Evolutionary conservation across 2,113 vertebrate genomes (phyloP).

Genomic region (Oxyruncus cristatus): DNA sequence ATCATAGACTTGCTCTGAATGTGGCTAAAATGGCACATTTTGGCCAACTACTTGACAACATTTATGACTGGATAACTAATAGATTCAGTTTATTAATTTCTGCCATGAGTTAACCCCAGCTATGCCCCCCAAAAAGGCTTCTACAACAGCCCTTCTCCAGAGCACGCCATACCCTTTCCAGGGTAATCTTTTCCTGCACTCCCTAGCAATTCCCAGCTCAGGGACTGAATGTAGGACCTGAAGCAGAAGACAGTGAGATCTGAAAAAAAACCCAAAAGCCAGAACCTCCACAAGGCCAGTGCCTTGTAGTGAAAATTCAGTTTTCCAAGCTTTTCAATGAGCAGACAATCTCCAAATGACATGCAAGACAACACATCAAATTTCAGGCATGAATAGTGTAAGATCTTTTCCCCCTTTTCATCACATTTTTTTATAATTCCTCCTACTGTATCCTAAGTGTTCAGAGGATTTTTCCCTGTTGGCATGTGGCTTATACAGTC

Average conservation of each 20-base stretch:
- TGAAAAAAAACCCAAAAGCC: background rate
- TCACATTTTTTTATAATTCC: background rate
- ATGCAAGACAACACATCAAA: background rate
- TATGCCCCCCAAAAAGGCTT: background rate
- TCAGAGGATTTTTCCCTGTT: background rate
- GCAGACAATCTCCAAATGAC: background rate
- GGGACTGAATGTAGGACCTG: background rate
- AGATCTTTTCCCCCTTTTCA: background rate
- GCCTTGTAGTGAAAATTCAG: background rate
- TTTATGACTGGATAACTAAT: background rate
- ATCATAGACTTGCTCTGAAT: background rate
- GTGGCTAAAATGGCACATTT: background rate
- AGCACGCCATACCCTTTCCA: background rate
- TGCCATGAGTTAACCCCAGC: background rate
- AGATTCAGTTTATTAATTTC: background rate
- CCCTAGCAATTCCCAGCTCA: background rate
- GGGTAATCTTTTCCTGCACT: background rate
- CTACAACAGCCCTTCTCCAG: background rate
- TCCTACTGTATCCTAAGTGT: background rate
- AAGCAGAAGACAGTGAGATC: background rate
- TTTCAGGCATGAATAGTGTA: background rate
- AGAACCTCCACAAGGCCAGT: background rate
- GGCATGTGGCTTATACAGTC: background rate
- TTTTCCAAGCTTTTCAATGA: background rate
- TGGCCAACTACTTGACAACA: background rate